Evolutionary conservation across 2,113 vertebrate genomes (phyloP), one percentile per base, ranked within the genome.

Genomic region (Dasyurus viverrinus): DNA sequence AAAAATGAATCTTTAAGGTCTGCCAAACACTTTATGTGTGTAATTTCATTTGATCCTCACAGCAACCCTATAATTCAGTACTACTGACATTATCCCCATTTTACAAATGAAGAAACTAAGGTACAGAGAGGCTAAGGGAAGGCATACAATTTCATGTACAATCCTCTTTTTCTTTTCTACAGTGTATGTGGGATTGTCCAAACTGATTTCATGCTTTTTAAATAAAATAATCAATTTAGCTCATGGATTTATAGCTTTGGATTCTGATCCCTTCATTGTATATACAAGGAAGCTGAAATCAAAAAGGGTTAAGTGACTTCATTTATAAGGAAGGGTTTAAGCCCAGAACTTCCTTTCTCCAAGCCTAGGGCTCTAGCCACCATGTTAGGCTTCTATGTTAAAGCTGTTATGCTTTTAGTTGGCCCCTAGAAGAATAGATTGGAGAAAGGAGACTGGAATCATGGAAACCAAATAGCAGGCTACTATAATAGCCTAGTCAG

Each of bases 311-410:
- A 26, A 93, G 89, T 50, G 54, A 25, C 26, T 94, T 46, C 53
- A 22, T 91, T 23, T 93, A 24, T 46, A 90, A 55, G 46, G 94
- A 9, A 68, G 36, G 53, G 68, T 93, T 89, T 93, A 68, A 96
- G 53, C 53, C 91, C n/a, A 89, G n/a, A 52, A 76, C 52, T 24
- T 95, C 92, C 54, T 90, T 96, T 57, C 2, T 53, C 92, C 93
- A 93, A 96, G 92, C 92, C 57, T 89, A 95, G 8, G 6, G 30
- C 11, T 76, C 68, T 22, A n/a, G 36, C 30, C 60, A 76, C 30
- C 16, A n/a, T 7, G 14, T 1, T 30, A 68, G 36, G 60, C 11
- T 68, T 27, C 30, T n/a, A n/a, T n/a, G n/a, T n/a, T n/a, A n/a
- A n/a, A n/a, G n/a, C n/a, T n/a, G n/a, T n/a, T n/a, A n/a, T n/a